Evolutionary conservation across 2,888 invertebrate genomes (phyloP).

Genomic region (Diloba caeruleocephala): DNA sequence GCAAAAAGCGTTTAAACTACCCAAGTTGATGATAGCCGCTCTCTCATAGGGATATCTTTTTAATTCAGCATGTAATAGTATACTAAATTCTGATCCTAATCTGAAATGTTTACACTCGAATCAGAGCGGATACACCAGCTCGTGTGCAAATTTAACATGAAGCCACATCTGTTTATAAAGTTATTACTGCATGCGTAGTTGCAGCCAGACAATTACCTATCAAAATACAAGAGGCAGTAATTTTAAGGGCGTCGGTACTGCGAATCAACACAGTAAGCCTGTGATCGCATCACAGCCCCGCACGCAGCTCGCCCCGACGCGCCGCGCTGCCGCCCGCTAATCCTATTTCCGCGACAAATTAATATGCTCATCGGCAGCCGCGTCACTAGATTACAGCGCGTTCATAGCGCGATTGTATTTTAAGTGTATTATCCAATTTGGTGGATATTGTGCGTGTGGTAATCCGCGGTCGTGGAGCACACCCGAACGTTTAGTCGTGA

Average conservation of each 20-base stretch:
- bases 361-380: slow-evolving; percentile 88
- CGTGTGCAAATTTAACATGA: slow-evolving; percentile 20
- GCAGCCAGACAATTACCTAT: slow-evolving; percentile 46
- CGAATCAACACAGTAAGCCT: slow-evolving; percentile 69
- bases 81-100: slow-evolving; percentile 2
- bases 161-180: slow-evolving; percentile 17
- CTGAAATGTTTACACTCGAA: slow-evolving; percentile 17
- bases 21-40: slow-evolving; percentile 39
- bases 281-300: slow-evolving; percentile 71
- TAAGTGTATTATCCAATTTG: slow-evolving; percentile 92
- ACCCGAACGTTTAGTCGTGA: slow-evolving; percentile 77
- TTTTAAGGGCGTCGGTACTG: slow-evolving; percentile 66
- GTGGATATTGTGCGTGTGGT: slow-evolving; percentile 89
- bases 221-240: slow-evolving; percentile 62
- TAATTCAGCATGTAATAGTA: slow-evolving; percentile 12
- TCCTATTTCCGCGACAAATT: slow-evolving; percentile 87
- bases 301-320: slow-evolving; percentile 52
- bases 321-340: slow-evolving; percentile 71
- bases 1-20: slow-evolving; percentile 64
- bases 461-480: slow-evolving; percentile 82
- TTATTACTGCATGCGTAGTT: slow-evolving; percentile 23
- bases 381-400: slow-evolving; percentile 87
- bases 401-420: slow-evolving; percentile 90
- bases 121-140: slow-evolving; percentile 14
- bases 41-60: slow-evolving; percentile 15